Base-by-base conservation (phyloP, 2,113 vertebrate species). In the Hemiscyllium ocellatum region DNA sequence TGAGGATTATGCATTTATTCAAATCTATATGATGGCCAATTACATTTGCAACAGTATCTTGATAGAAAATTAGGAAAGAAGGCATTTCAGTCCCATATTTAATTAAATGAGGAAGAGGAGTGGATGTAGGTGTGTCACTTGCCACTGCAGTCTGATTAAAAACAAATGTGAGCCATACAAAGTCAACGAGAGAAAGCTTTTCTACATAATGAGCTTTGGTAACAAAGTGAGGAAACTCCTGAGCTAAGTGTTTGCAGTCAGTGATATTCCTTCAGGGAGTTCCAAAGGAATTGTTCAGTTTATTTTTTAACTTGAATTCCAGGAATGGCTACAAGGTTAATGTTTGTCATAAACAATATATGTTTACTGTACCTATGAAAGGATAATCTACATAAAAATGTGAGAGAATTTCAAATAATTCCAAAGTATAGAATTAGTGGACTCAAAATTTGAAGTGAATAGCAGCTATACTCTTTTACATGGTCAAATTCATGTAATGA, bases 31-130 rank as follows among this genome's bases (percentile, higher is more conserved):
- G 26, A 22, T 42, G 66, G 20, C 22, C 42, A 70, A 29, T 69
- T 95, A 95, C 24, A 95, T 95, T 95, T 52, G 26, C 47, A 50
- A 95, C 37, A 95, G 68, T 72, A 76, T 72, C 72, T 72, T 95
- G 47, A 95, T 52, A 10, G 50, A 50, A 52, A 95, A 95, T 95
- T 20, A 95, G 29, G 69, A 95, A 68, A 50, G 42, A 95, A 42
- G 68, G 22, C 94, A 95, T 50, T 72, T 42, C 69, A 33, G 42
- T 72, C 68, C 72, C 69, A 95, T 95, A 4, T 26, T 69, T 17
- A 72, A 33, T 69, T 29, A 52, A 6, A 69, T 50, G 37, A 95
- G 47, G 68, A 12, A 70, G 22, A 10, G 37, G 37, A 42, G 47
- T 17, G 26, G 72, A 33, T 6, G 19, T 37, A 10, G 37, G 42